Evolutionary conservation across 2,888 invertebrate species (phyloP).

Genomic region (Mimachlamys varia): DNA sequence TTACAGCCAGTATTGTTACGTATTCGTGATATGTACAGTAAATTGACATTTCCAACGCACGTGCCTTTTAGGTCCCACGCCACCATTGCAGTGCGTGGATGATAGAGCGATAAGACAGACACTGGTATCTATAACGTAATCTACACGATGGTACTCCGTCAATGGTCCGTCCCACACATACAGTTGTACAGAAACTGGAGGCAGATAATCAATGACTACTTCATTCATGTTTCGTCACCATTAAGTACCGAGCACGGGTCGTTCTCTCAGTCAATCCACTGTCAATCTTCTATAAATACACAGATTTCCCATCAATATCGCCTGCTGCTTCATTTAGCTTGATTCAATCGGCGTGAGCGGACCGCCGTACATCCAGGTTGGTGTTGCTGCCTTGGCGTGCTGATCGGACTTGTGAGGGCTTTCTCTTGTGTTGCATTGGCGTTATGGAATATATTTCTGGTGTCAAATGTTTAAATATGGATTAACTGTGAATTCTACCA

Average conservation of each 20-base stretch:
- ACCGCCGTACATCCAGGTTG: not conserved
- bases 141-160: not conserved
- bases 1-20: too few relatives aligned
- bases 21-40: too few relatives aligned
- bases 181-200: not conserved
- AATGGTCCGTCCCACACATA: not conserved
- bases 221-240: constrained; percentile 27
- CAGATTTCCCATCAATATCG: constrained; percentile 25
- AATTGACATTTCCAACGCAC: too few relatives aligned
- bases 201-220: not conserved
- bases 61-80: too few relatives aligned
- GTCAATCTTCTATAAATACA: constrained; percentile 25
- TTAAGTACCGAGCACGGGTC: not conserved
- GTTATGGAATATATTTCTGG: not conserved
- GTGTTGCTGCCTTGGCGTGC: not conserved
- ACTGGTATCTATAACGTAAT: not conserved
- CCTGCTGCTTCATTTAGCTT: constrained; percentile 7
- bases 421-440: not conserved
- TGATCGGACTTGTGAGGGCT: not conserved
- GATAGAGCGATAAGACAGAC: too few relatives aligned
- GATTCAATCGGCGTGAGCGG: not conserved
- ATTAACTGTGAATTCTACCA: not conserved
- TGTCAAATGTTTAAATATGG: not conserved
- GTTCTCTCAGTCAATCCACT: constrained; percentile 14
- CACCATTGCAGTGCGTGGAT: too few relatives aligned